Base-by-base conservation (phyloP, 2,888 invertebrate species). In the Dimorphilus gyrociliatus region DNA sequence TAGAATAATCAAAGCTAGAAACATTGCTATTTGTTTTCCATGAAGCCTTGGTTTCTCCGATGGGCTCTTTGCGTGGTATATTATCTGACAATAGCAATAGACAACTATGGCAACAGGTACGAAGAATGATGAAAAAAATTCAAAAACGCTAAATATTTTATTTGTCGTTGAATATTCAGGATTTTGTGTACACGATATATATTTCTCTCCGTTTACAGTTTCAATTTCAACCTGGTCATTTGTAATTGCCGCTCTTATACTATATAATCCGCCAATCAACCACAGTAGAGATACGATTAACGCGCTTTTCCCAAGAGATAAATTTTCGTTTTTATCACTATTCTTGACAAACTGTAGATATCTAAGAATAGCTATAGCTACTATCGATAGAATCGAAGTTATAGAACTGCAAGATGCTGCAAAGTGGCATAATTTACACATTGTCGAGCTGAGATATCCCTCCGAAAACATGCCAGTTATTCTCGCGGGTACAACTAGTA, bases 371-470 rank as follows among this genome's bases (percentile, higher is more conserved):
- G 31, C 35, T 12, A 35, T 35, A n/a, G 27, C 19, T 4, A 19
- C 21, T 6, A 30, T 24, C 12, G 31, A 32, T 21, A 27, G 23
- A 16, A 35, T 24, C 13, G 27, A 27, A 5, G 32, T 23, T 4
- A 25, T 25, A 4, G 17, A 15, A n/a, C 25, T 25, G 12, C 27
- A 30, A 8, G 27, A 6, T 13, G 32, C 35, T 13, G 23, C 27
- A 19, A 23, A 35, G 25, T 35, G 32, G 19, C 35, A 35, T 4
- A 35, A 21, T 16, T 27, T 35, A 16, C 35, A 35, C 3, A 35
- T 27, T 5, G 25, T 12, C 7, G 26, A 19, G 16, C 35, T 32
- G 6, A 35, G 35, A 21, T 32, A 32, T 2, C 3, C 32, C 24
- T 35, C 35, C 4, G 31, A 32, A 19, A 31, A 31, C 23, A 35